Conservation (phyloP, 1,140 invertebrate species). For the Brachionus calyciflorus region DNA sequence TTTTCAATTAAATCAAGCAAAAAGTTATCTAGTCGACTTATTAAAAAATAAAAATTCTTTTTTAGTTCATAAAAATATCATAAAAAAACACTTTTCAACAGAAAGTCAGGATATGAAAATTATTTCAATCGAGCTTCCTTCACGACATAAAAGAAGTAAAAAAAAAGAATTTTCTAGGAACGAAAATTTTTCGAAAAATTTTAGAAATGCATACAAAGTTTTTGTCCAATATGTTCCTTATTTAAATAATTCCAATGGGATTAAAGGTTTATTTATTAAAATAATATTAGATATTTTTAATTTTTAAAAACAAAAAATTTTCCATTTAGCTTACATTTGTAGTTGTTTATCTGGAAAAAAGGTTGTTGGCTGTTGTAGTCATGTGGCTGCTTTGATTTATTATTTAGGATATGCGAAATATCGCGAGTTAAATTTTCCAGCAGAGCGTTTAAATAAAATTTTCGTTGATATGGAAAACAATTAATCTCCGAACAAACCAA, state of each 20-base stretch:
- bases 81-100: neutral
- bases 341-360: slow-evolving; percentile 1
- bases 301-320: neutral
- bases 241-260: neutral
- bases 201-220: slow-evolving; percentile 11
- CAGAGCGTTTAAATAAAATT: slow-evolving; percentile 5
- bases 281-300: neutral
- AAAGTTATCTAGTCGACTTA: neutral
- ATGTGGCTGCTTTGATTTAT: neutral
- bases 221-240: slow-evolving; percentile 3
- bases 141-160: slow-evolving; percentile 1
- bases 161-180: neutral
- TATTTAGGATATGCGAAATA: neutral
- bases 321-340: neutral
- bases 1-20: slow-evolving; percentile 15
- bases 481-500: neutral
- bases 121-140: neutral
- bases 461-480: neutral
- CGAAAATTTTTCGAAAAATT: neutral
- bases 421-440: neutral
- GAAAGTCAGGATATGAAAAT: neutral
- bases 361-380: slow-evolving; percentile 10
- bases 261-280: neutral
- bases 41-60: neutral
- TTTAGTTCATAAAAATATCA: neutral